Evolutionary conservation across 1,140 invertebrate genomes (phyloP), one percentile per base, ranked within the genome.

Genomic region (Euwallacea similis): DNA sequence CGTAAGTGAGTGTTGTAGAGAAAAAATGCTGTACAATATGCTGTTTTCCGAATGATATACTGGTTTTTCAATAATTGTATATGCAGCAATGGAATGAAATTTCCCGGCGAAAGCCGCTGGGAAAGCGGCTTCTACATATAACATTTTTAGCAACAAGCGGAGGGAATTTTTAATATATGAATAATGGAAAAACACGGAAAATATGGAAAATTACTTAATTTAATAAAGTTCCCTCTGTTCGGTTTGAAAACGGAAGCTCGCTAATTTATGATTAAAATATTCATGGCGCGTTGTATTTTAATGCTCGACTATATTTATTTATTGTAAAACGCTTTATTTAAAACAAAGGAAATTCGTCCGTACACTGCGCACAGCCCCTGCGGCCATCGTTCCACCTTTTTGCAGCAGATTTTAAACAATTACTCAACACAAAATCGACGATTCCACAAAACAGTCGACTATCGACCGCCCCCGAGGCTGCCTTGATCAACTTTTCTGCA

Each of bases 401-500:
- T 33, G 21, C 21, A 33, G 21, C 21, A 33, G 21, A 33, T 33
- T 33, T 33, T 33, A 33, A 33, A 33, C 21, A 33, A 33, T 33
- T 33, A 33, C 21, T 33, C 65, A 44, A 44, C 65, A 67, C 44
- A 67, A 67, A 67, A 67, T 58, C 66, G 56, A 21, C 66, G 46
- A 69, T 68, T 60, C 66, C 56, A 33, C 66, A 68, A 33, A 69
- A 69, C 67, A 69, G 60, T 69, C 63, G 67, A 69, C 59, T 63
- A 74, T 71, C 74, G 74, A 74, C 73, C 77, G 63, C 75, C 75
- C 75, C 72, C 66, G 69, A 74, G 76, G 76, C 78, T 63, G 76
- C 72, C 76, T 79, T 77, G 78, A 79, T 78, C 76, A 77, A 78
- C 76, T 79, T 78, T 75, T 77, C 75, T 78, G 70, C 78, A 79